Evolutionary conservation across 2,888 invertebrate genomes (phyloP).

Genomic region (Podotricha telesiphe): DNA sequence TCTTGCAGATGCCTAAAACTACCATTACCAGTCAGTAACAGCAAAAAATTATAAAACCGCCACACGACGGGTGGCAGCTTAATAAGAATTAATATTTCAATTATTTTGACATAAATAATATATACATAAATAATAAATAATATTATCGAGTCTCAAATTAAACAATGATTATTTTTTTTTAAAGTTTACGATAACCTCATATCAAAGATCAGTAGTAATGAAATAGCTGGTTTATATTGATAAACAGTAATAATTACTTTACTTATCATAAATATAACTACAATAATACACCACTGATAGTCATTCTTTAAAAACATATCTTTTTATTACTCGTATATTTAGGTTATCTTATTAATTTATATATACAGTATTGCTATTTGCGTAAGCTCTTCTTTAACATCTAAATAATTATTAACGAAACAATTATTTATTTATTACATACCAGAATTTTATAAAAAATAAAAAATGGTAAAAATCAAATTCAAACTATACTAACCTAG

Average conservation of each 20-base stretch:
- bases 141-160: background rate
- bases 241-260: background rate
- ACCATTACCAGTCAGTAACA: background rate
- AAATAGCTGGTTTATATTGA: background rate
- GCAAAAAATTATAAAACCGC: background rate
- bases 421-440: background rate
- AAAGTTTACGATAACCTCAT: background rate
- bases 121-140: background rate
- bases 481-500: slow-evolving; percentile 52
- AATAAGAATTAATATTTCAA: background rate
- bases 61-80: background rate
- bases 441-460: background rate
- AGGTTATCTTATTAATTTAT: too few species aligned
- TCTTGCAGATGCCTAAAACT: too few species aligned
- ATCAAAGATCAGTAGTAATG: background rate
- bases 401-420: background rate
- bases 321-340: too few species aligned
- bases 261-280: background rate
- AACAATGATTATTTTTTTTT: background rate
- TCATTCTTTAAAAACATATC: too few species aligned
- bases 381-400: too few species aligned
- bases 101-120: background rate
- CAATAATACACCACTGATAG: too few species aligned
- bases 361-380: too few species aligned
- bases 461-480: background rate